These are phyloP conservation scores for Molossus molossus DNA, from an alignment of 2,797 vertebrate genomes.

Conservation along the genomic window DNA sequence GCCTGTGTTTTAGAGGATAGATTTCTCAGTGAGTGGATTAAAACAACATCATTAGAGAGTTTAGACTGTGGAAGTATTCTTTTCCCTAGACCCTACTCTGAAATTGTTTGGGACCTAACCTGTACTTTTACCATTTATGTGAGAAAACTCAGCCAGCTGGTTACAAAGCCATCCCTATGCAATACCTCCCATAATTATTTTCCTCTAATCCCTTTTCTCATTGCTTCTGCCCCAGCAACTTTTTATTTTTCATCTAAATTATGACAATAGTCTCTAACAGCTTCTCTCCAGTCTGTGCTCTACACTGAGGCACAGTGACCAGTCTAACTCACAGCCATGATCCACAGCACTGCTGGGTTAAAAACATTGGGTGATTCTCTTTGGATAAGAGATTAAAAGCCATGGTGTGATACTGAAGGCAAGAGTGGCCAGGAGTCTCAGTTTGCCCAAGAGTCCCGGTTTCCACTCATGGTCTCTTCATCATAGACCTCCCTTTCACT, in stretches of 20 bases:
- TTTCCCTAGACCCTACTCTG: background rate
- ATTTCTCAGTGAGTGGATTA: background rate
- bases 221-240: background rate
- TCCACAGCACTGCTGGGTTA: background rate
- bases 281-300: background rate
- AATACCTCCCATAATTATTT: background rate
- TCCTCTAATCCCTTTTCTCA: background rate
- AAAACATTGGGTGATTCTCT: background rate
- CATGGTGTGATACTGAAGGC: background rate
- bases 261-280: background rate
- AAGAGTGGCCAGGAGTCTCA: background rate
- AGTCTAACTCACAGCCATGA: background rate
- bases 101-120: background rate
- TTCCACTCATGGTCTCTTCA: background rate
- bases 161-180: background rate
- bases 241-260: background rate
- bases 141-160: background rate
- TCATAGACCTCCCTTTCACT: background rate
- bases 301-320: background rate
- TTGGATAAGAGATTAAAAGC: conserved; percentile 1
- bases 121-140: background rate
- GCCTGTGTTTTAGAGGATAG: background rate
- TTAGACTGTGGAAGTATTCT: background rate
- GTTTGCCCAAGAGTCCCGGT: background rate
- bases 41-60: background rate